These are phyloP conservation scores for Tiphia femorata DNA, from an alignment of 2,888 invertebrate genomes.

Conservation along the genomic window DNA sequence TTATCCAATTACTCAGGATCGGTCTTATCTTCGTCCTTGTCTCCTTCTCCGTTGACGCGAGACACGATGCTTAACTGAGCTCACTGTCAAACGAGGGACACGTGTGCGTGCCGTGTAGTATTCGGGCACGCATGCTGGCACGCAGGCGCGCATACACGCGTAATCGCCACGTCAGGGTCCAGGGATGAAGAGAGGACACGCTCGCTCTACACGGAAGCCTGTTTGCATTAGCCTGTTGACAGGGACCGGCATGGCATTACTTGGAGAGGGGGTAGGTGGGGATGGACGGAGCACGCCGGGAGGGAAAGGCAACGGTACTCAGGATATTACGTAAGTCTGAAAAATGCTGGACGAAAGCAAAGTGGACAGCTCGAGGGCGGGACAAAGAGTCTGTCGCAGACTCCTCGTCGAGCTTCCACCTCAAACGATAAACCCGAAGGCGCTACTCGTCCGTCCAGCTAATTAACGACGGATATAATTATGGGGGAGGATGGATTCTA, in stretches of 20 bases:
- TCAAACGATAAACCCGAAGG: slow-evolving; percentile 63
- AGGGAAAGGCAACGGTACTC: slow-evolving; percentile 44
- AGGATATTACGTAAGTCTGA: slow-evolving; percentile 65
- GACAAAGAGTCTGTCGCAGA: slow-evolving; percentile 57
- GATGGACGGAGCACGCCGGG: no score
- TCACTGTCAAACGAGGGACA: slow-evolving; percentile 3
- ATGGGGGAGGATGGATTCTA: slow-evolving; percentile 33
- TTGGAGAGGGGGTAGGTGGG: neutral
- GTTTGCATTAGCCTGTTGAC: slow-evolving; percentile 56
- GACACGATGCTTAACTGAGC: slow-evolving; percentile 7
- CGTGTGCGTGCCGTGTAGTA: neutral
- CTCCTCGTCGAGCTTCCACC: slow-evolving; percentile 42
- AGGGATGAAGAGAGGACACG: neutral
- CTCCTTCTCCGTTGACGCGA: slow-evolving; percentile 20
- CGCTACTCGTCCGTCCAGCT: slow-evolving; percentile 50
- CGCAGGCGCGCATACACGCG: neutral
- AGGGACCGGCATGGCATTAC: slow-evolving; percentile 16
- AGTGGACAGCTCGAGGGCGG: slow-evolving; percentile 51
- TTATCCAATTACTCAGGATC: neutral
- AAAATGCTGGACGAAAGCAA: slow-evolving; percentile 61
- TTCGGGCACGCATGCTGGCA: neutral
- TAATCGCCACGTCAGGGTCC: neutral
- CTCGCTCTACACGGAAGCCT: slow-evolving; percentile 46
- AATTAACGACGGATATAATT: slow-evolving; percentile 63
- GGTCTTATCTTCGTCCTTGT: slow-evolving; percentile 5